Conservation (phyloP, 1,140 invertebrate genomes). For the Sinonovacula constricta region DNA sequence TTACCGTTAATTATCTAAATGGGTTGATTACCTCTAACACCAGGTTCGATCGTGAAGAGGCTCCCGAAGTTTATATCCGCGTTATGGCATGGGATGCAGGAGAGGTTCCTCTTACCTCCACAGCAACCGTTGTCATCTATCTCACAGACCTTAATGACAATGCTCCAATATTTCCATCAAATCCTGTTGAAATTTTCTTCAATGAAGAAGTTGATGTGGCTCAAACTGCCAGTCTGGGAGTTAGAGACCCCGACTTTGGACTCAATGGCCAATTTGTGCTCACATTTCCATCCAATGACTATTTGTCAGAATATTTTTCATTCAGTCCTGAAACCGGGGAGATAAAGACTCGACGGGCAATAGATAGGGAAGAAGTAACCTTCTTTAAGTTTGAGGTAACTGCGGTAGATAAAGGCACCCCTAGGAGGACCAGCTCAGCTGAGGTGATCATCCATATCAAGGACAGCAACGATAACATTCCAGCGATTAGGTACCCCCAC, state of each 20-base stretch:
- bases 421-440: slow-evolving; percentile 91
- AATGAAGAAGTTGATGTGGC: slow-evolving; percentile 93
- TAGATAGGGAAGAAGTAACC: slow-evolving; percentile 41
- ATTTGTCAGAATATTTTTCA: slow-evolving; percentile 43
- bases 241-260: slow-evolving; percentile 77
- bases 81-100: slow-evolving; percentile 68
- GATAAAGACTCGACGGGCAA: slow-evolving; percentile 39
- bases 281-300: slow-evolving; percentile 45
- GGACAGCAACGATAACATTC: slow-evolving; percentile 86
- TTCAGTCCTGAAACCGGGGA: slow-evolving; percentile 41
- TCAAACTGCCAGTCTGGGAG: slow-evolving; percentile 88
- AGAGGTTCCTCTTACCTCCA: slow-evolving; percentile 86
- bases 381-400: slow-evolving; percentile 86
- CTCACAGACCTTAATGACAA: slow-evolving; percentile 74
- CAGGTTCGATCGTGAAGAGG: slow-evolving; percentile 65
- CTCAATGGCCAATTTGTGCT: slow-evolving; percentile 68
- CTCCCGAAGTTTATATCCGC: slow-evolving; percentile 60
- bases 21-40: slow-evolving; percentile 63
- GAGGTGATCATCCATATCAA: slow-evolving; percentile 88
- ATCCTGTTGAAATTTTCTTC: slow-evolving; percentile 82
- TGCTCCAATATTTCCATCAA: slow-evolving; percentile 76
- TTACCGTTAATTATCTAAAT: slow-evolving; percentile 61
- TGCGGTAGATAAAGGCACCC: slow-evolving; percentile 94
- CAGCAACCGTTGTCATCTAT: slow-evolving; percentile 89
- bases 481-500: slow-evolving; percentile 77